Evolutionary conservation across 1,140 invertebrate genomes (phyloP).

Genomic region (Sarcophaga bullata): DNA sequence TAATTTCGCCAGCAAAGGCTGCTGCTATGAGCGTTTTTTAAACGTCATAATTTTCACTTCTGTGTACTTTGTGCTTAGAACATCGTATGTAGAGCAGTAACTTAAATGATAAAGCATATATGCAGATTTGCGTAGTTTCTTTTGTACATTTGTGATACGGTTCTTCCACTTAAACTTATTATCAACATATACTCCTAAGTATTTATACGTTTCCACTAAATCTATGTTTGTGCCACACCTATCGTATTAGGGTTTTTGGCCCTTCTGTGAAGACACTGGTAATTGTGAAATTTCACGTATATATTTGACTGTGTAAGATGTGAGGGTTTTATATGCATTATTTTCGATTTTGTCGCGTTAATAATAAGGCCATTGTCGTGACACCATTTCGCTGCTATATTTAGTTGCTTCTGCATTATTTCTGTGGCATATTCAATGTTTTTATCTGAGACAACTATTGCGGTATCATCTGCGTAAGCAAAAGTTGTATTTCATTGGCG

Average conservation of each 20-base stretch:
- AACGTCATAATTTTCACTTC: no score
- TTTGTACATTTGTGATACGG: not conserved
- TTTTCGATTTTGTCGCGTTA: not conserved
- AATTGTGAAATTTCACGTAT: not conserved
- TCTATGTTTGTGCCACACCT: not conserved
- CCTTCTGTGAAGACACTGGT: not conserved
- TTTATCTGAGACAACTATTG: constrained; percentile 20
- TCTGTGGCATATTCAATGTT: not conserved
- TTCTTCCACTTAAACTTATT: constrained; percentile 7
- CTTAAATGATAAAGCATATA: no score
- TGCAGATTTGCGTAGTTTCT: not conserved
- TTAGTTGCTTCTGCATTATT: not conserved
- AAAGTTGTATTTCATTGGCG: not conserved
- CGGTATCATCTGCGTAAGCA: constrained; percentile 28
- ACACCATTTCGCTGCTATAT: not conserved
- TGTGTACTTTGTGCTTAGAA: no score
- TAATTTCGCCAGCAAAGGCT: no score
- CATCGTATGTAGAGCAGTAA: no score
- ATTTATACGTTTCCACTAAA: not conserved
- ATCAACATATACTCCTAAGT: not conserved
- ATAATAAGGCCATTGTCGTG: not conserved
- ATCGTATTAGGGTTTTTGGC: not conserved
- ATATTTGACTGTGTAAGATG: not conserved
- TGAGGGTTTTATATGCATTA: not conserved
- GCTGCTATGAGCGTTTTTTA: no score